Evolutionary conservation across 2,113 vertebrate genomes (phyloP).

Genomic region (Forbesichthys agassizii): DNA sequence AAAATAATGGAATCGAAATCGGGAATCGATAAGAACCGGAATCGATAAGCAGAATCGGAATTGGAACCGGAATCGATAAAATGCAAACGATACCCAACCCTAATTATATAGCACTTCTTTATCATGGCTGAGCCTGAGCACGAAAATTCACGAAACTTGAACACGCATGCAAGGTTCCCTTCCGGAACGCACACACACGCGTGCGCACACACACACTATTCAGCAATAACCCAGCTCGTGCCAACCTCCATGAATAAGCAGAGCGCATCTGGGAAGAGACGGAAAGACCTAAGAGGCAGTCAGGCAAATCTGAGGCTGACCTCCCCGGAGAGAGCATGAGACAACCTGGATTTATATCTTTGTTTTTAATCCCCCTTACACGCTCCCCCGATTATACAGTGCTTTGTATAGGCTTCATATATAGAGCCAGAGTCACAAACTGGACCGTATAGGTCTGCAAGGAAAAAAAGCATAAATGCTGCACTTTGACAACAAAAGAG

Average conservation of each 20-base stretch:
- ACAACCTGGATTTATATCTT: conserved; percentile 69
- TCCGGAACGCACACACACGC: background rate
- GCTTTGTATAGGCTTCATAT: conserved; percentile 40
- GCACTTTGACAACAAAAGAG: conserved; percentile 34
- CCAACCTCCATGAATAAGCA: conserved; percentile 45
- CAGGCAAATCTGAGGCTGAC: conserved; percentile 24
- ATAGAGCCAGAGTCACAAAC: conserved; percentile 17
- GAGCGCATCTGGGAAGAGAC: conserved; percentile 58
- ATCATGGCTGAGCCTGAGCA: background rate
- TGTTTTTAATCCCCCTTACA: conserved; percentile 71
- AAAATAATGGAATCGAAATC: too few relatives aligned
- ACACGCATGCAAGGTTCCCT: background rate
- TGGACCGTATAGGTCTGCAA: background rate
- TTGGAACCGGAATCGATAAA: too few relatives aligned
- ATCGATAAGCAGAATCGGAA: too few relatives aligned
- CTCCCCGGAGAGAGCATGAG: background rate
- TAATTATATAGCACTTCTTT: too few relatives aligned
- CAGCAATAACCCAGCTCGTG: conserved; percentile 42
- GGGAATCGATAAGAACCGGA: too few relatives aligned
- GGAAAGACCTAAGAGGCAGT: conserved; percentile 56
- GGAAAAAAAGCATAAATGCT: conserved; percentile 17
- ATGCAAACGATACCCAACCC: too few relatives aligned
- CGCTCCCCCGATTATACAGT: conserved; percentile 48
- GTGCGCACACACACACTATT: conserved; percentile 5
- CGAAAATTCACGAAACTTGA: background rate